A percentile compares a stretch with the other conserved stretches of the same genome.
Evolutionary conservation across 2,888 invertebrate genomes (phyloP).

Genomic region (Agrotis segetum): DNA sequence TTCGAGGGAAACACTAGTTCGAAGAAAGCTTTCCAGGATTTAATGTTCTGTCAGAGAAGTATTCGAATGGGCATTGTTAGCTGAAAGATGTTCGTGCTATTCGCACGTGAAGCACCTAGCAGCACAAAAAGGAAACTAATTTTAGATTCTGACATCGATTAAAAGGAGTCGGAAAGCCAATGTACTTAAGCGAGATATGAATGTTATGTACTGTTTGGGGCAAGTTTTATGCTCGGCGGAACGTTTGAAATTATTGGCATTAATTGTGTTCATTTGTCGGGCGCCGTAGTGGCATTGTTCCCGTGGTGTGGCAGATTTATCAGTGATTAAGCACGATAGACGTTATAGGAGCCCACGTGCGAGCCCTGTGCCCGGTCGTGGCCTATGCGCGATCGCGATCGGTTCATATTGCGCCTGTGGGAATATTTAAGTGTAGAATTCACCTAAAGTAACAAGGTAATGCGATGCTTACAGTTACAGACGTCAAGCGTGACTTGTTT

Average conservation of each 20-base stretch:
- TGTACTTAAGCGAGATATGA: slow-evolving; percentile 40
- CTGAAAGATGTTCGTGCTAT: slow-evolving; percentile 53
- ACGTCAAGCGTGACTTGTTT: slow-evolving; percentile 65
- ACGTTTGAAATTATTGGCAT: slow-evolving; percentile 76
- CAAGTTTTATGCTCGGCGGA: slow-evolving; percentile 54
- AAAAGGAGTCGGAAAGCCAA: slow-evolving; percentile 41
- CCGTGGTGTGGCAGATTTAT: slow-evolving; percentile 77
- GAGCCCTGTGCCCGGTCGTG: slow-evolving; percentile 82
- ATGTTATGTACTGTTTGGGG: slow-evolving; percentile 46
- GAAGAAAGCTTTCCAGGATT: slow-evolving; percentile 81
- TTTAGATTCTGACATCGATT: slow-evolving; percentile 61
- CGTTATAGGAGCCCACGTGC: slow-evolving; percentile 79
- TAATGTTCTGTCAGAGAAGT: slow-evolving; percentile 76
- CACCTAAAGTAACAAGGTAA: slow-evolving; percentile 57
- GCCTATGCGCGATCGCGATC: slow-evolving; percentile 82
- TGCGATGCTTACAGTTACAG: slow-evolving; percentile 55
- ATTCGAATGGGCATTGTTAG: slow-evolving; percentile 67
- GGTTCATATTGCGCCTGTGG: slow-evolving; percentile 80
- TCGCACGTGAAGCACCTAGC: slow-evolving; percentile 27
- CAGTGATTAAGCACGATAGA: slow-evolving; percentile 83
- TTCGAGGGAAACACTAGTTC: slow-evolving; percentile 85
- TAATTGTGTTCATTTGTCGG: slow-evolving; percentile 84
- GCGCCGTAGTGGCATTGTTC: slow-evolving; percentile 82
- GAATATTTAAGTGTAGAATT: slow-evolving; percentile 69
- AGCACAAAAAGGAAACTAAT: slow-evolving; percentile 57